Base-by-base conservation (phyloP, 2,888 invertebrate species). In the Antheraea yamamai region DNA sequence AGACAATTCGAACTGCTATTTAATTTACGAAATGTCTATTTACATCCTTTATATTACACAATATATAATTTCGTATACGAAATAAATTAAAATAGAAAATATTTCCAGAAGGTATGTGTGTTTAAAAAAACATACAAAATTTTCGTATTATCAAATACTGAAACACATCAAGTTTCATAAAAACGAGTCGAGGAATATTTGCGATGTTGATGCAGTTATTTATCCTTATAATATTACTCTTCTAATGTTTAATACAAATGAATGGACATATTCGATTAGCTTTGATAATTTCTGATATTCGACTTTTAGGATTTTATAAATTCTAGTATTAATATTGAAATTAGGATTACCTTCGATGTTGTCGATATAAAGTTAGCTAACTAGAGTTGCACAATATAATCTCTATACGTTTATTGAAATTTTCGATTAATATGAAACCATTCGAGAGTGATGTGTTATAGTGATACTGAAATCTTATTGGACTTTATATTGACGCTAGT, bases 321-420 rank as follows among this genome's bases (percentile, higher is more conserved):
- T 75, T 72, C 55, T 77, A 76, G 73, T 73, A 75, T 77, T 81
- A 81, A 83, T 83, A 83, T 84, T 84, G 79, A 78, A 81, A 79
- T 76, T 81, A 81, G 80, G 78, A 79, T 80, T 75, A 77, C 77
- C 77, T 78, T 82, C 77, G 81, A 79, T 78, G 80, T 82, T 83
- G 39, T 72, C 81, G 77, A 79, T 81, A 75, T 86, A 84, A 84
- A 78, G 77, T 79, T 85, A 70, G n/a, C 70, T 35, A 12, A 75
- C 72, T 75, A 87, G 84, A 78, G 78, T 84, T 86, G 86, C 86
- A 87, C 86, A 83, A 83, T 84, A 81, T 58, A 68, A 74, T 61
- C 58, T 58, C 30, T 70, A 68, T 74, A 71, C 81, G 82, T 81
- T 79, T 80, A 77, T 75, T 74, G 76, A 75, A 78, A 73, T 74